Evolutionary conservation across 92 coral and sea anemone species (phyloP).

Genomic region (Palythoa grandis): DNA sequence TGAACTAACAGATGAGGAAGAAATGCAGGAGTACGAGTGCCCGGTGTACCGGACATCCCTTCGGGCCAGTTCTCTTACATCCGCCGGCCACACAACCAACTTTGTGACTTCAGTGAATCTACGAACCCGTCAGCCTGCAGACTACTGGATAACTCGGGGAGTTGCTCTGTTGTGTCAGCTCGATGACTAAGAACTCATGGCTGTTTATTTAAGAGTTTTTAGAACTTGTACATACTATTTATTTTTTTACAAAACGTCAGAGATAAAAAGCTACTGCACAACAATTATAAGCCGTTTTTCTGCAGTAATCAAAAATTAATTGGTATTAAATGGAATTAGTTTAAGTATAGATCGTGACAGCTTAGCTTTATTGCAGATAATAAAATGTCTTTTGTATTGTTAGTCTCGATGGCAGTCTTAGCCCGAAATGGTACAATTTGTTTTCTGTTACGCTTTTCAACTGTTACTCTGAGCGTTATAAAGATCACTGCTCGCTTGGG

Average conservation of each 20-base stretch:
- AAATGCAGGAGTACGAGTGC: slow-evolving; percentile 77
- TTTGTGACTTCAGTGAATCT: slow-evolving; percentile 87
- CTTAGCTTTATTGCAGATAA: background rate
- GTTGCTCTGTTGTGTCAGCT: slow-evolving; percentile 95
- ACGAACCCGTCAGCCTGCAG: slow-evolving; percentile 86
- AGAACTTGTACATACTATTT: background rate
- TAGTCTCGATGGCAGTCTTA: too few relatives aligned
- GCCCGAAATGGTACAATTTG: too few relatives aligned
- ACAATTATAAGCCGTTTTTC: too few relatives aligned
- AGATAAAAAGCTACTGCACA: background rate
- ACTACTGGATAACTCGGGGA: slow-evolving; percentile 96
- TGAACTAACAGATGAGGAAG: slow-evolving; percentile 50
- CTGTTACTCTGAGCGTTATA: too few relatives aligned
- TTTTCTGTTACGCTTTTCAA: too few relatives aligned
- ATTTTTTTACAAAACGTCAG: slow-evolving; percentile 4
- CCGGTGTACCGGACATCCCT: slow-evolving; percentile 96
- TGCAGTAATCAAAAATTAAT: too few relatives aligned
- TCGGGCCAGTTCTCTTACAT: slow-evolving; percentile 90
- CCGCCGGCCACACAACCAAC: slow-evolving; percentile 88
- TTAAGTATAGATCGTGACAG: background rate
- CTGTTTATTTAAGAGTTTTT: background rate
- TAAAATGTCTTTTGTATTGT: too few relatives aligned
- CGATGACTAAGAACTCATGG: slow-evolving; percentile 57
- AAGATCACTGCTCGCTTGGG: too few relatives aligned
- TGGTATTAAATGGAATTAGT: too few relatives aligned